Evolutionary conservation across 2,797 vertebrate species (phyloP).

Genomic region (Melopsittacus undulatus): DNA sequence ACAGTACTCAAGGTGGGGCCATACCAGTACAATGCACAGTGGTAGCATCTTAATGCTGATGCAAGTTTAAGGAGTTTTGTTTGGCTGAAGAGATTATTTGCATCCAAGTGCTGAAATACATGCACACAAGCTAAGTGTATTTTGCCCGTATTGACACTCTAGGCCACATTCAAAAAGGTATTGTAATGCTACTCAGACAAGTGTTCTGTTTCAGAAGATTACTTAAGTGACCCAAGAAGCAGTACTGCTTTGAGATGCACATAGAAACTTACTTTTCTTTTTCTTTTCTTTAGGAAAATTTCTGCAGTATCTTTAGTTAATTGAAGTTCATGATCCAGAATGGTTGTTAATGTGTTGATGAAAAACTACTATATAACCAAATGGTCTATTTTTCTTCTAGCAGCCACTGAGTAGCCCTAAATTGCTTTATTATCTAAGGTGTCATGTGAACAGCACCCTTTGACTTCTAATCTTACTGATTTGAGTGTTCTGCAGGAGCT

Average conservation of each 20-base stretch:
- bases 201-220: neutral
- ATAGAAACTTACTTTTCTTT: neutral
- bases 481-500: neutral
- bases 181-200: neutral
- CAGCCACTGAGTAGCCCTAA: neutral
- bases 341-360: neutral
- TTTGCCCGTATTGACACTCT: neutral
- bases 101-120: neutral
- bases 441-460: neutral
- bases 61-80: neutral
- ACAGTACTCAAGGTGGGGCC: neutral
- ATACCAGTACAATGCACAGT: neutral
- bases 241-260: neutral
- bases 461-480: neutral
- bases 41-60: neutral
- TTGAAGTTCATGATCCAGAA: neutral
- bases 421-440: neutral
- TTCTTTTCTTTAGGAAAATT: neutral
- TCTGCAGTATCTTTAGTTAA: neutral
- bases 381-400: neutral
- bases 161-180: neutral
- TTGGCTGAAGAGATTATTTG: neutral
- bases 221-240: neutral
- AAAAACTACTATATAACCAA: neutral
- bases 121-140: neutral